phyloP scores from a whole-genome alignment of 30 jellyfish, hydroid and myxozoan genomes.

The Chrysaora quinquecirrha region DNA sequence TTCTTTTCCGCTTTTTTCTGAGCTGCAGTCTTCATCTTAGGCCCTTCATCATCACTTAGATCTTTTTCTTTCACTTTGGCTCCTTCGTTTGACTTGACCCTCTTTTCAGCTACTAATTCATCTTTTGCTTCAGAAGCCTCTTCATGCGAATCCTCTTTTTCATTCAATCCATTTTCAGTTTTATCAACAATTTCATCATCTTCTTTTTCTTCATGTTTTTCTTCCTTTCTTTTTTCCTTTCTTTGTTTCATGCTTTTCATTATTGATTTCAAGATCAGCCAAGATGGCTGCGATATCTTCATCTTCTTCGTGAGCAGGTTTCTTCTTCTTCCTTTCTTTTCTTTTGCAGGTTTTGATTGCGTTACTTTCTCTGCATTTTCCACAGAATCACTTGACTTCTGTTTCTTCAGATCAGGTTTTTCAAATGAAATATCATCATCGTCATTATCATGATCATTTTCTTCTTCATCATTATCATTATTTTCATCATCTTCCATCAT shows the following conservation, averaged over 20 bases:
- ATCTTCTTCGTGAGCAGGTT: conserved; percentile 41
- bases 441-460: conserved; percentile 40
- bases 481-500: conserved; percentile 78
- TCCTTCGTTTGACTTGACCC: no score
- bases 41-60: conserved; percentile 52
- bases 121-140: background rate
- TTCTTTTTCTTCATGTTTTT: conserved; percentile 37
- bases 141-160: conserved; percentile 29
- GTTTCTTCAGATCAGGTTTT: conserved; percentile 19
- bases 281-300: conserved; percentile 84
- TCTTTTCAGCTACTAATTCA: background rate
- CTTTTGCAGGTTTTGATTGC: conserved; percentile 36
- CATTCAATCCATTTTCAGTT: background rate
- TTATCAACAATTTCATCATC: conserved; percentile 1
- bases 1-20: conserved; percentile 92
- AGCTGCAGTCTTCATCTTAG: conserved; percentile 89
- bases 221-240: conserved; percentile 69
- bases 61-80: conserved; percentile 19
- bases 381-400: no score
- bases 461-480: conserved; percentile 67
- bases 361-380: background rate
- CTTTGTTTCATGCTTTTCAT: conserved; percentile 18
- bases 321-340: conserved; percentile 37
- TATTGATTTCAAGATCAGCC: conserved; percentile 69
- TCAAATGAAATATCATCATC: conserved; percentile 29